phyloP scores from a whole-genome alignment of 2,888 invertebrate species.

The Rhamphomyia laevipes region DNA sequence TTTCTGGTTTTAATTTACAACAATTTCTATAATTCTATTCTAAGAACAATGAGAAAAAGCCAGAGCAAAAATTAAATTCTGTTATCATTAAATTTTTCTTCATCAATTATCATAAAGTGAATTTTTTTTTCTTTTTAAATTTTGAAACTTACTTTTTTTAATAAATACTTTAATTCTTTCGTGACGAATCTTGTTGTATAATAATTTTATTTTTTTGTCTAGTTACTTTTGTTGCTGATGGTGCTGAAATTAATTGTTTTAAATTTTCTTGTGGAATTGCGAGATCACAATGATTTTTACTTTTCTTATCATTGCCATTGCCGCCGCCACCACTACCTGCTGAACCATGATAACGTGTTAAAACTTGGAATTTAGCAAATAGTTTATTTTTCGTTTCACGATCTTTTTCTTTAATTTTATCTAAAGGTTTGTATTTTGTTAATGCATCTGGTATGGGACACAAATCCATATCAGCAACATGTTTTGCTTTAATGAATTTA shows the following conservation, averaged over 20 bases:
- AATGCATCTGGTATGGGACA: slow-evolving; percentile 25
- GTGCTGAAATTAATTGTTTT: slow-evolving; percentile 51
- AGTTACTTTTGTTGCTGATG: slow-evolving; percentile 66
- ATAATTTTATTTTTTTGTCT: slow-evolving; percentile 73
- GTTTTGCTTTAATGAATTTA: slow-evolving; percentile 22
- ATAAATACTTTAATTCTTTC: slow-evolving; percentile 16
- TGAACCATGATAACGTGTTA: slow-evolving; percentile 35
- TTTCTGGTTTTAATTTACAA: too few species aligned
- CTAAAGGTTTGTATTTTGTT: slow-evolving; percentile 30
- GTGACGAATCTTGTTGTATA: slow-evolving; percentile 45
- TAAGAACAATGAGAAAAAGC: too few species aligned
- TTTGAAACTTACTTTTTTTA: too few species aligned
- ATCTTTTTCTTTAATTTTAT: slow-evolving; percentile 37
- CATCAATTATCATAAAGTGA: too few species aligned
- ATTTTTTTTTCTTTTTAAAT: too few species aligned
- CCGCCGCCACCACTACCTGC: slow-evolving; percentile 5
- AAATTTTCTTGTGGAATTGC: slow-evolving; percentile 55
- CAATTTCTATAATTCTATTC: too few species aligned
- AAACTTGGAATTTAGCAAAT: slow-evolving; percentile 41
- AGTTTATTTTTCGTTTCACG: slow-evolving; percentile 41
- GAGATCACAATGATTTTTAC: slow-evolving; percentile 16
- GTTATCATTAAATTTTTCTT: too few species aligned
- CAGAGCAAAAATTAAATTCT: too few species aligned
- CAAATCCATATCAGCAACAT: slow-evolving; percentile 25
- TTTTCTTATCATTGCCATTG: slow-evolving; percentile 18